Conservation (phyloP, 1,140 invertebrate species). For the Brachionus calyciflorus region DNA sequence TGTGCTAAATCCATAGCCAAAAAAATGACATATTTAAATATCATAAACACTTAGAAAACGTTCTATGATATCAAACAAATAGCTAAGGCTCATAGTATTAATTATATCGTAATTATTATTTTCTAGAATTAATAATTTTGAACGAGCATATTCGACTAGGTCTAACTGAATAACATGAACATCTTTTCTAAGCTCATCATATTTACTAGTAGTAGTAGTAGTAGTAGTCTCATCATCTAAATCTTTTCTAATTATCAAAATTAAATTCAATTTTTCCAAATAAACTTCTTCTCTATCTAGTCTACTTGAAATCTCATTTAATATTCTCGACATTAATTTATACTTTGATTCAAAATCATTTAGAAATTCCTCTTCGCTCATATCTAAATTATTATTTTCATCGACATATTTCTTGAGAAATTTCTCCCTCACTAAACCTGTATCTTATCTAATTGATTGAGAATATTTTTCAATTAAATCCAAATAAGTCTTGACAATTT, state of each 20-base stretch:
- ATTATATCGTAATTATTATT: neutral
- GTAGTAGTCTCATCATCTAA: neutral
- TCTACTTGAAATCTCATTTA: slow-evolving; percentile 1
- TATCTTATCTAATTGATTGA: neutral
- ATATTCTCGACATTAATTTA: slow-evolving; percentile 19
- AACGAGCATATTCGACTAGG: neutral
- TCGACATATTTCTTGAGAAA: slow-evolving; percentile 1
- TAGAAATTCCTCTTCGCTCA: neutral
- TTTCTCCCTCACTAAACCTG: neutral
- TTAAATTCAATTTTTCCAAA: neutral
- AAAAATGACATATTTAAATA: slow-evolving; percentile 5
- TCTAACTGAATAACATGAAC: neutral
- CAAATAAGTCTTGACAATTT: neutral
- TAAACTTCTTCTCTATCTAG: neutral
- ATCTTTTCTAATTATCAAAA: neutral
- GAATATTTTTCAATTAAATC: slow-evolving; percentile 14
- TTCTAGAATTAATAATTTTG: neutral
- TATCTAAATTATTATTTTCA: slow-evolving; percentile 1
- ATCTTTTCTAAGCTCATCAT: neutral
- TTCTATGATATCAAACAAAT: slow-evolving; percentile 17
- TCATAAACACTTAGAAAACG: slow-evolving; percentile 6
- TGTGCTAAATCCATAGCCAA: too few species aligned
- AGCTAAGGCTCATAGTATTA: neutral
- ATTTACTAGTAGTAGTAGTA: too few species aligned
- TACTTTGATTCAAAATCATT: slow-evolving; percentile 14